A percentile compares a stretch with the other conserved stretches of the same genome.
Evolutionary conservation across 2,113 vertebrate species (phyloP).

Genomic region (Heliornis fulica): DNA sequence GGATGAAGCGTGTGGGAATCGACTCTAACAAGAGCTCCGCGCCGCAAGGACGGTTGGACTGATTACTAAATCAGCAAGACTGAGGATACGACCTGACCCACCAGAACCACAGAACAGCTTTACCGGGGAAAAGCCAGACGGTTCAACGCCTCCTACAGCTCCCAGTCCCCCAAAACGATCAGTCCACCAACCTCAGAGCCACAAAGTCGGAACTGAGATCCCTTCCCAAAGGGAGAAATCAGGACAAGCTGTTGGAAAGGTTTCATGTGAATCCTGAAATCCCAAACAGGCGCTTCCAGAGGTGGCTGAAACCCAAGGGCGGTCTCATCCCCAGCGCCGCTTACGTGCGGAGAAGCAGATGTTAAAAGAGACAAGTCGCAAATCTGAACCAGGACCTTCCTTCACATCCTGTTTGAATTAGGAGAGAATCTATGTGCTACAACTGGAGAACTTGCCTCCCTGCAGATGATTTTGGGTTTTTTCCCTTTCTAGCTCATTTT

Average conservation of each 20-base stretch:
- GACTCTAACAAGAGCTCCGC: neutral
- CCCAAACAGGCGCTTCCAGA: neutral
- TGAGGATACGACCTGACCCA: neutral
- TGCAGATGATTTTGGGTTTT: neutral
- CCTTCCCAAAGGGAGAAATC: neutral
- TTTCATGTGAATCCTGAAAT: neutral
- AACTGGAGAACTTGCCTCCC: neutral
- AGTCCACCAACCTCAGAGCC: neutral
- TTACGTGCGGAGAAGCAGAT: slow-evolving; percentile 32
- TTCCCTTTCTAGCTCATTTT: neutral
- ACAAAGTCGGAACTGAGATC: too few species aligned
- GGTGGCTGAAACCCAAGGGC: neutral
- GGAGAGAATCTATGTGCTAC: neutral
- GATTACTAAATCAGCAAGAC: neutral
- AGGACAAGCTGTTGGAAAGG: neutral
- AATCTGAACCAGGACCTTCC: neutral
- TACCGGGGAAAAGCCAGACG: neutral
- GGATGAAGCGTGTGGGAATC: neutral
- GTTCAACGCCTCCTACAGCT: neutral
- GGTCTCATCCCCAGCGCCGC: neutral
- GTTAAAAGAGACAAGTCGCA: neutral
- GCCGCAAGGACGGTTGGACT: neutral
- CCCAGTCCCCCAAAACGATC: rapidly evolving
- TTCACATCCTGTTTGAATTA: neutral
- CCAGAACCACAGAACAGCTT: neutral